These are phyloP conservation scores for Hydropotes inermis DNA, from an alignment of 2,113 vertebrate species.

Conservation along the genomic window DNA sequence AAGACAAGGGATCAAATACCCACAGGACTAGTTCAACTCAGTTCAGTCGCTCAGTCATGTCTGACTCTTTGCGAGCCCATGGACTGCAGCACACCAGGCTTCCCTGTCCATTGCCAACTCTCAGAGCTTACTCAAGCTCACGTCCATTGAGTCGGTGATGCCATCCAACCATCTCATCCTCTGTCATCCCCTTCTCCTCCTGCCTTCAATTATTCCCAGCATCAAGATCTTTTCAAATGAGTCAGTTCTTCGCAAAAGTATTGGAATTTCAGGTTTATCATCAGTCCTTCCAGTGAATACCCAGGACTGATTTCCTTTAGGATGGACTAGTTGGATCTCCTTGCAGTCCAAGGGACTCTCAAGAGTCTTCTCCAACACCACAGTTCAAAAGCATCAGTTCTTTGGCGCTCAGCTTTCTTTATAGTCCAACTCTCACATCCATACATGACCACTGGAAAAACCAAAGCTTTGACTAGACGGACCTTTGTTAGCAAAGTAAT, in stretches of 20 bases:
- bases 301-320: not conserved
- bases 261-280: not conserved
- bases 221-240: not conserved
- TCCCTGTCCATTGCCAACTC: not conserved
- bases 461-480: rapidly evolving
- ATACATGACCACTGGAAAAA: not conserved
- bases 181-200: not conserved
- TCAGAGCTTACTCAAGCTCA: not conserved
- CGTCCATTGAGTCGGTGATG: not conserved
- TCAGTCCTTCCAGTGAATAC: not conserved
- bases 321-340: not conserved
- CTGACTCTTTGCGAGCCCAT: not conserved
- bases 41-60: rapidly evolving
- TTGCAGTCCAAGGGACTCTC: not conserved
- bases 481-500: not conserved
- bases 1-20: not conserved
- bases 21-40: not conserved
- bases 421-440: not conserved
- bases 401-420: rapidly evolving
- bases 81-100: not conserved
- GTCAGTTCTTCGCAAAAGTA: not conserved
- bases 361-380: not conserved
- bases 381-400: not conserved
- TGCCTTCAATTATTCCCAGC: not conserved
- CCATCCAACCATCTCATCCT: not conserved